Percentiles rank a stretch among this genome's conserved stretches.
These are phyloP conservation scores for Thyatira batis DNA, from an alignment of 2,888 invertebrate species.

Conservation along the genomic window DNA sequence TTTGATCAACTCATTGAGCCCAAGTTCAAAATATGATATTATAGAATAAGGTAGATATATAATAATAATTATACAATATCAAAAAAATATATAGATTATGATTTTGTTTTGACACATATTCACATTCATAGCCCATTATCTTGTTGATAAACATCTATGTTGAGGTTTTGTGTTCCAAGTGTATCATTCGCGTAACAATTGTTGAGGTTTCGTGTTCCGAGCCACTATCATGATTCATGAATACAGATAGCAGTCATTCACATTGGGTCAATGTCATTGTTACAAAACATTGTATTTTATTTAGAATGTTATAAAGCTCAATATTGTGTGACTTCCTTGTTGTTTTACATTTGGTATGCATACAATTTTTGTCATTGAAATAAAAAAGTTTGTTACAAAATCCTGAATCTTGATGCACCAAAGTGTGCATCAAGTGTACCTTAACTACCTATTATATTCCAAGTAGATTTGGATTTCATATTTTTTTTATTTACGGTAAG, in stretches of 20 bases:
- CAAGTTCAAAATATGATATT: no score
- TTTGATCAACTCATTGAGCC: no score
- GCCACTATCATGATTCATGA: conserved; percentile 16
- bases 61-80: no score
- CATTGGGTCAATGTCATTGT: conserved; percentile 28
- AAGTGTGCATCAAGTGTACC: no score
- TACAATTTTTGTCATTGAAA: no score
- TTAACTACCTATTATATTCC: no score
- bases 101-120: conserved; percentile 3
- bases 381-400: no score
- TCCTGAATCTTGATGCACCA: no score
- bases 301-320: not conserved
- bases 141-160: conserved; percentile 26
- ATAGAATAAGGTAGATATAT: no score
- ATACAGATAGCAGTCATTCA: conserved; percentile 27
- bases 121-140: conserved; percentile 20
- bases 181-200: conserved; percentile 2
- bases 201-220: conserved; percentile 67
- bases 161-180: conserved; percentile 57
- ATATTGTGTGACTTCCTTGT: not conserved
- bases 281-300: conserved; percentile 15
- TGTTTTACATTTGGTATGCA: not conserved
- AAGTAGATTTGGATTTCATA: no score
- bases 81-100: no score
- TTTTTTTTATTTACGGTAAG: no score